Conservation (phyloP, 2,888 invertebrate genomes). For the Onthophagus sagittarius region DNA sequence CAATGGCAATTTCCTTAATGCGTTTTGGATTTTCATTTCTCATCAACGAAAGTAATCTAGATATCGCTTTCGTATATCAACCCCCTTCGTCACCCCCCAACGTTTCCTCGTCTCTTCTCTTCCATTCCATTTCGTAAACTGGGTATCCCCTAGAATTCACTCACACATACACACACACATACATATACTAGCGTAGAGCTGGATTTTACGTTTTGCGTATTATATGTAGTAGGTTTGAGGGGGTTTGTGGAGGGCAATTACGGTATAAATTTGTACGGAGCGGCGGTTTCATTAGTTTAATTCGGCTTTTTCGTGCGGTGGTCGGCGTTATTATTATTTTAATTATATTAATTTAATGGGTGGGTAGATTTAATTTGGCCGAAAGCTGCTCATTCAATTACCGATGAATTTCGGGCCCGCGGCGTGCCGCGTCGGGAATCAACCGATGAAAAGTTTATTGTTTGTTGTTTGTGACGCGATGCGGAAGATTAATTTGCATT, state of each 20-base stretch:
- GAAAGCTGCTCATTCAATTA: slow-evolving; percentile 14
- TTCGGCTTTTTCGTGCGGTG: slow-evolving; percentile 17
- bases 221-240: not conserved
- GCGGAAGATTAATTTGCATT: slow-evolving; percentile 13
- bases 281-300: slow-evolving; percentile 20
- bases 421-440: slow-evolving; percentile 2
- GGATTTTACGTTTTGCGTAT: not conserved
- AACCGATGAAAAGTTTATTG: slow-evolving; percentile 13
- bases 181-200: slow-evolving; percentile 15
- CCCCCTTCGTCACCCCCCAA: slow-evolving; percentile 31
- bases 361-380: slow-evolving; percentile 7
- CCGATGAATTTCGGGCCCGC: slow-evolving; percentile 8
- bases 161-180: slow-evolving; percentile 20
- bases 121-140: not conserved
- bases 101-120: not conserved
- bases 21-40: slow-evolving; percentile 50
- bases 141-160: no score
- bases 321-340: slow-evolving; percentile 1
- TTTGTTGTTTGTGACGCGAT: slow-evolving; percentile 10
- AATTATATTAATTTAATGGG: slow-evolving; percentile 18
- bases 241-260: not conserved
- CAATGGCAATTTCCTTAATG: slow-evolving; percentile 50
- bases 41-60: slow-evolving; percentile 49
- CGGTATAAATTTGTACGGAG: slow-evolving; percentile 13
- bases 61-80: slow-evolving; percentile 48